Evolutionary conservation across 1,140 invertebrate genomes (phyloP).

Genomic region (Galleria mellonella): DNA sequence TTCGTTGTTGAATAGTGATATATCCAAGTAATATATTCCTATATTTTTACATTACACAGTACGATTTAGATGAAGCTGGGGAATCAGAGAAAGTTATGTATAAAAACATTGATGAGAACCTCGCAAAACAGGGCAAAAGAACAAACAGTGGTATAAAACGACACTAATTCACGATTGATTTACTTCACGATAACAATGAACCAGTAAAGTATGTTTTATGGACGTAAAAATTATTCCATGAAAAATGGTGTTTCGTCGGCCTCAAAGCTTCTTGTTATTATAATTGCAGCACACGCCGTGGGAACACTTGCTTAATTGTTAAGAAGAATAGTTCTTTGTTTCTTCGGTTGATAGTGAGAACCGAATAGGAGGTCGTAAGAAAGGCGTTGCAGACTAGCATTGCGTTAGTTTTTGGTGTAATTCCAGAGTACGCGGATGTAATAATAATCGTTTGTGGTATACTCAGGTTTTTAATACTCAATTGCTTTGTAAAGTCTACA

Average conservation of each 20-base stretch:
- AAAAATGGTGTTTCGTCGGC: conserved; percentile 19
- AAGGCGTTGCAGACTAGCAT: conserved; percentile 17
- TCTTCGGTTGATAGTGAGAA: conserved; percentile 26
- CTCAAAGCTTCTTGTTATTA: conserved; percentile 34
- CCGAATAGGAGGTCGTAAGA: conserved; percentile 24
- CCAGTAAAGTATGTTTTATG: conserved; percentile 27
- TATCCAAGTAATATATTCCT: too few species aligned
- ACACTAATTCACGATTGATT: too few species aligned
- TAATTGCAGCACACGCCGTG: conserved; percentile 44
- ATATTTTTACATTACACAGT: too few species aligned
- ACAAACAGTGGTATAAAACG: too few species aligned
- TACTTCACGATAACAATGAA: conserved; percentile 22
- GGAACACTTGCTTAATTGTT: conserved; percentile 47
- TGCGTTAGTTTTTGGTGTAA: conserved; percentile 9
- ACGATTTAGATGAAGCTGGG: too few species aligned
- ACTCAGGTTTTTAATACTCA: too few species aligned
- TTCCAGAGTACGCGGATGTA: not conserved
- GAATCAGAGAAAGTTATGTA: too few species aligned
- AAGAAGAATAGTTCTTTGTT: conserved; percentile 46
- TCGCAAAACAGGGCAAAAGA: too few species aligned
- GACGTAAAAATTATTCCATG: conserved; percentile 28
- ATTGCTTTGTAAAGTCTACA: too few species aligned
- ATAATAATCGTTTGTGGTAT: too few species aligned
- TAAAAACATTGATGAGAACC: too few species aligned
- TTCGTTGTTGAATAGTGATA: too few species aligned